Evolutionary conservation across 2,888 invertebrate genomes (phyloP), one percentile per base, ranked within the genome.

Genomic region (Andricus quercusramuli): DNA sequence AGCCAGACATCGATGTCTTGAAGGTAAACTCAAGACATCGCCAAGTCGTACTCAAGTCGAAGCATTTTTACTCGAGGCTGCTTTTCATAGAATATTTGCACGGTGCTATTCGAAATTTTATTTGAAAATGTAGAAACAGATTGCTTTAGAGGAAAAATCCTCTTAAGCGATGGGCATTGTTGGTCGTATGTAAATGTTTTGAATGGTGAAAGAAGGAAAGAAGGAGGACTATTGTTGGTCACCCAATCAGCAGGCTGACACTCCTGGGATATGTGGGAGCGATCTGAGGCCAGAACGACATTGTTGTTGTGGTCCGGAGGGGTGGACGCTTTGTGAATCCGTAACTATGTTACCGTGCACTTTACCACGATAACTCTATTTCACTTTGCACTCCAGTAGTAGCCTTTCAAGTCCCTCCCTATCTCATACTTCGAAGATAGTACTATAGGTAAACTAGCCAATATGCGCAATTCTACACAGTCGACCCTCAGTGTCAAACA

Each of bases 301-400:
- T 80, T 81, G 81, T 83, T 80, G 83, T 79, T 83, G 83, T 79
- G 83, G 84, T 83, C 66, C 77, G 78, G 62, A 78, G 82, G 59
- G 80, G 66, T 83, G 81, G 87, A 85, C 85, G 90, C 91, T 90
- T 90, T 90, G 91, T 89, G 88, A 89, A 86, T 89, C 81, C 89
- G 88, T 92, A 92, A 92, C 91, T 88, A 87, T 87, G 90, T 92
- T 92, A 92, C 90, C 90, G 89, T 91, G 91, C 92, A 92, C 92
- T 92, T 92, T 91, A 89, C 90, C 89, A 86, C 89, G 90, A 90
- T 91, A 91, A 92, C 91, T 91, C 90, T 86, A 89, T 91, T 91
- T 88, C 87, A 85, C 66, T 65, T 64, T 67, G 44, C 56, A 80
- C 82, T 79, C 78, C 66, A 78, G 64, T 29, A 80, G 78, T 82